Base-by-base conservation (phyloP, 1,140 invertebrate species). In the Drosophila setifemur region DNA sequence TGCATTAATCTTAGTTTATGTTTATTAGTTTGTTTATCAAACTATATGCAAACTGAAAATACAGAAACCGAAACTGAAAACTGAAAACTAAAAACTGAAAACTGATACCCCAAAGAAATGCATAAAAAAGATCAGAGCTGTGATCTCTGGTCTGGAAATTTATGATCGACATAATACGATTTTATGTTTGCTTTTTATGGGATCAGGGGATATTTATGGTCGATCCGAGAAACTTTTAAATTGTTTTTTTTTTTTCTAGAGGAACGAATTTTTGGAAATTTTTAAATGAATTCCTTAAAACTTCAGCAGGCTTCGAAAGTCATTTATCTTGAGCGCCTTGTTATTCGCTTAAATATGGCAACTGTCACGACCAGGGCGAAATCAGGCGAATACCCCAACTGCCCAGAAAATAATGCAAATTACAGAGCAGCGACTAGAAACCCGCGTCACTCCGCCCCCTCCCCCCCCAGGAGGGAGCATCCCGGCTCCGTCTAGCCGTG, bases 1-100 rank as follows among this genome's bases (percentile, higher is more conserved):
- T 75, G 81, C 81, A 86, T 86, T 86, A 81, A 86, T 86, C 81
- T 81, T 86, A 69, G 75, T 86, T 86, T 86, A 87, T 86, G 81
- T 85, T 86, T 73, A 86, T 66, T 60, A 39, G 67, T 72, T 45
- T 58, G 50, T 73, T 69, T 77, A 83, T 77, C 77, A 77, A 77
- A 83, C 57, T 61, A 44, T 63, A 75, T 71, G 78, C 79, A 74
- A 83, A 48, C 33, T 55, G 66, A 78, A 54, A 45, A 9, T 9
- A 43, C 18, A 35, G 14, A 9, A 25, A 28, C n/a, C 23, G 11
- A 26, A 26, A 19, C 11, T 6, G n/a, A 7, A 28, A 26, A 9
- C 9, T n/a, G 40, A 45, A 44, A 43, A 31, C 33, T 14, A 28
- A 19, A 63, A 33, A 68, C 63, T 50, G 53, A 31, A 43, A 52